Evolutionary conservation across 1,140 invertebrate genomes (phyloP).

Genomic region (Drosophila prosaltans): DNA sequence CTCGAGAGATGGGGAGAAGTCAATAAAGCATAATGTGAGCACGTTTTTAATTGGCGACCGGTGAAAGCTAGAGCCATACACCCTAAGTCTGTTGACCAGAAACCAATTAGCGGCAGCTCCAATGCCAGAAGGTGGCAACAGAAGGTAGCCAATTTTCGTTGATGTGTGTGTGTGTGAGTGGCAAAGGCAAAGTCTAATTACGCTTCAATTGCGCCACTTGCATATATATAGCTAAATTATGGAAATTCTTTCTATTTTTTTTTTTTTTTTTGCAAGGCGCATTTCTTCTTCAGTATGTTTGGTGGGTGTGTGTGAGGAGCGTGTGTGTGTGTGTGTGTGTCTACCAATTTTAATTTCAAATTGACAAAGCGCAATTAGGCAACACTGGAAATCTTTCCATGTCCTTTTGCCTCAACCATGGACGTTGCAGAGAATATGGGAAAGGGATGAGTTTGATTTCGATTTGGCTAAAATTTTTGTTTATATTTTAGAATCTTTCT

Average conservation of each 20-base stretch:
- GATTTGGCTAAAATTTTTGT: too few relatives aligned
- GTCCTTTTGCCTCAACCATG: too few relatives aligned
- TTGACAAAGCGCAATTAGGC: conserved; percentile 77
- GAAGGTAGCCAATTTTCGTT: conserved; percentile 54
- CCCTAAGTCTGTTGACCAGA: conserved; percentile 62
- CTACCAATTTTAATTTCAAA: conserved; percentile 76
- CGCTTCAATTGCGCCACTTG: conserved; percentile 82
- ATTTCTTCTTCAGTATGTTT: conserved; percentile 55
- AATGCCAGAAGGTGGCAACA: conserved; percentile 30
- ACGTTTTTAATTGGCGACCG: conserved; percentile 79
- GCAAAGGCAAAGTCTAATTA: conserved; percentile 80
- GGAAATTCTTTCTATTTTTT: conserved; percentile 57
- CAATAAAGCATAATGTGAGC: conserved; percentile 81
- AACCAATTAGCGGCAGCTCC: conserved; percentile 74
- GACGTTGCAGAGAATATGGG: too few relatives aligned
- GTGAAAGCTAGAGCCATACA: conserved; percentile 57
- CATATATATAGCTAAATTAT: conserved; percentile 83
- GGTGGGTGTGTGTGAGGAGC: conserved; percentile 11
- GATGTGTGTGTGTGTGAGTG: conserved; percentile 38
- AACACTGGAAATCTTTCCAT: conserved; percentile 17
- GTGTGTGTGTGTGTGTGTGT: conserved; percentile 18
- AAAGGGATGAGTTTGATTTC: too few relatives aligned
- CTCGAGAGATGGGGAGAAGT: conserved; percentile 41
- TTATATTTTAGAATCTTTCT: too few relatives aligned
- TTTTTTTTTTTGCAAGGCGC: conserved; percentile 68